Conservation (phyloP, 2,113 vertebrate species). For the Odobenus rosmarus region DNA sequence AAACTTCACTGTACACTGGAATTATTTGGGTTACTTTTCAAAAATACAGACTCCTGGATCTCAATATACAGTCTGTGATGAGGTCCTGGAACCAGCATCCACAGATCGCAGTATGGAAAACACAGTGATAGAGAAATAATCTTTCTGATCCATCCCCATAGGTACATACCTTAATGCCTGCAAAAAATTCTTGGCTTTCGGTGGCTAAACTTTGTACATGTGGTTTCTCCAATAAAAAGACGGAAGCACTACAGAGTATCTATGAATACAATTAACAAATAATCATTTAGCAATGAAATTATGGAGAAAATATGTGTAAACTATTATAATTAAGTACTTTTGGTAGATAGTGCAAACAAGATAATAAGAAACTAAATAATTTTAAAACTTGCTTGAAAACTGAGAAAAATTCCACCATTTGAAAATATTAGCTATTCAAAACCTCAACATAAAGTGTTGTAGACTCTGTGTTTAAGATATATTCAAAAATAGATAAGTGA, state of each 20-base stretch:
- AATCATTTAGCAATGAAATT: background rate
- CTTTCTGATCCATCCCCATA: background rate
- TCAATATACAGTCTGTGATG: background rate
- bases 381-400: background rate
- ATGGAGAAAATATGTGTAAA: background rate
- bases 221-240: slow-evolving; percentile 91
- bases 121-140: background rate
- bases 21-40: background rate
- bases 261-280: slow-evolving; percentile 75
- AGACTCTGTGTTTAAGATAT: background rate
- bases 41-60: background rate
- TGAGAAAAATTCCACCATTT: background rate
- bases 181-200: slow-evolving; percentile 94
- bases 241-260: slow-evolving; percentile 91
- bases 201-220: slow-evolving; percentile 82
- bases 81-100: background rate
- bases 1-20: background rate
- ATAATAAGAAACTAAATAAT: background rate
- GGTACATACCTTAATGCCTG: slow-evolving; percentile 90
- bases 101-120: background rate
- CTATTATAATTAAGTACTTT: background rate
- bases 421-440: slow-evolving; percentile 29
- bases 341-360: background rate
- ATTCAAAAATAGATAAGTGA: slow-evolving; percentile 6
- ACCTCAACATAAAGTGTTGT: background rate